phyloP scores from a whole-genome alignment of 2,888 invertebrate species.

The Plemyria rubiginata region DNA sequence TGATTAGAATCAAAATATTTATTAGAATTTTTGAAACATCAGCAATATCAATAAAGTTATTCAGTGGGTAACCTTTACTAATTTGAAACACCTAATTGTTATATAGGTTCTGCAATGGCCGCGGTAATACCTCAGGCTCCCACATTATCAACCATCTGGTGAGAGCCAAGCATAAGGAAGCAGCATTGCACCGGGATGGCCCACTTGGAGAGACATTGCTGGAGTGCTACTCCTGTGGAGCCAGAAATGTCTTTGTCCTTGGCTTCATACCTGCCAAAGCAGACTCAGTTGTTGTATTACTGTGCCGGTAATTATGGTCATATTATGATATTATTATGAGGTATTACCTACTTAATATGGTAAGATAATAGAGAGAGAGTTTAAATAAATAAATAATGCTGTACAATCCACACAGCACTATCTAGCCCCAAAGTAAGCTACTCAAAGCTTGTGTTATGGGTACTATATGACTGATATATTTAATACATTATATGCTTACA shows the following conservation, averaged over 20 bases:
- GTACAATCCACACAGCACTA: too few relatives aligned
- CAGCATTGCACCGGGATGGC: constrained; percentile 98
- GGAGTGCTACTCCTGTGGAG: constrained; percentile 99
- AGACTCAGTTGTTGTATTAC: constrained; percentile 97
- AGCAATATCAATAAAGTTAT: too few relatives aligned
- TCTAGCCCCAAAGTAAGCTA: too few relatives aligned
- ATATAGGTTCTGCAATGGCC: constrained; percentile 96
- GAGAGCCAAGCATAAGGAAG: constrained; percentile 99
- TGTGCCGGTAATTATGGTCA: constrained; percentile 89
- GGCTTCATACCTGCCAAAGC: constrained; percentile 99
- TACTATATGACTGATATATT: too few relatives aligned
- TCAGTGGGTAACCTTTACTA: background rate
- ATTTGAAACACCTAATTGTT: constrained; percentile 15
- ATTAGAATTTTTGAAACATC: too few relatives aligned
- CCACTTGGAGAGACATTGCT: constrained; percentile 98
- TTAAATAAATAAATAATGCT: too few relatives aligned
- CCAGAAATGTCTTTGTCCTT: constrained; percentile 98
- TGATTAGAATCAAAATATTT: too few relatives aligned
- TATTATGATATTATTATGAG: too few relatives aligned
- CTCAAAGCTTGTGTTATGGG: too few relatives aligned
- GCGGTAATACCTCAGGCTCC: constrained; percentile 98
- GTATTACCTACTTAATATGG: too few relatives aligned
- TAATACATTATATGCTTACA: too few relatives aligned
- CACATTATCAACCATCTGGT: constrained; percentile 99
- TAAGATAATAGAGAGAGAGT: too few relatives aligned